phyloP scores from a whole-genome alignment of 2,888 invertebrate genomes.

The Macrosiphum euphorbiae region DNA sequence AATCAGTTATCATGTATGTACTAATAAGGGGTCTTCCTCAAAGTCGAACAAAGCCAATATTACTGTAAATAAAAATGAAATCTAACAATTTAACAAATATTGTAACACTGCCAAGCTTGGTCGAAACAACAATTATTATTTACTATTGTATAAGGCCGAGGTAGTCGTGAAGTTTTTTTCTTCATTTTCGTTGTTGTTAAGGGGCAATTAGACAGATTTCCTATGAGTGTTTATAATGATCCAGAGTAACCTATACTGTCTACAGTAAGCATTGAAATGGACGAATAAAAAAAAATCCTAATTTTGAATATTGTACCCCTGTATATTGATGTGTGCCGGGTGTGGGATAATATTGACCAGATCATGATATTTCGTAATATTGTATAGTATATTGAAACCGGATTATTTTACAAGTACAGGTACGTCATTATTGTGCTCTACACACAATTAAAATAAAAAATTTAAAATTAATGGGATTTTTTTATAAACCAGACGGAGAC shows the following conservation, averaged over 20 bases:
- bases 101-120: no score
- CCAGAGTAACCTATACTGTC: fast-evolving
- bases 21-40: no score
- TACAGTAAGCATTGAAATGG: background rate
- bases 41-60: no score
- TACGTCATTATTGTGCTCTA: background rate
- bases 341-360: background rate
- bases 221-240: background rate
- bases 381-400: background rate
- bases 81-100: no score
- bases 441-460: no score
- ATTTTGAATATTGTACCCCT: background rate
- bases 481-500: background rate
- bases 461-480: background rate
- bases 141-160: background rate
- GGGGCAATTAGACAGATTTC: no score
- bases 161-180: background rate
- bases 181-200: background rate
- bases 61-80: background rate
- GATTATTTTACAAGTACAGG: background rate
- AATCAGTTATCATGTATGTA: no score
- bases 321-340: background rate
- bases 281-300: background rate
- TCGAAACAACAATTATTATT: no score
- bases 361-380: background rate